A percentile compares a stretch with the other conserved stretches of the same genome.
Conservation (phyloP, 2,888 invertebrate genomes). For the Drosophila fulvimacula region DNA sequence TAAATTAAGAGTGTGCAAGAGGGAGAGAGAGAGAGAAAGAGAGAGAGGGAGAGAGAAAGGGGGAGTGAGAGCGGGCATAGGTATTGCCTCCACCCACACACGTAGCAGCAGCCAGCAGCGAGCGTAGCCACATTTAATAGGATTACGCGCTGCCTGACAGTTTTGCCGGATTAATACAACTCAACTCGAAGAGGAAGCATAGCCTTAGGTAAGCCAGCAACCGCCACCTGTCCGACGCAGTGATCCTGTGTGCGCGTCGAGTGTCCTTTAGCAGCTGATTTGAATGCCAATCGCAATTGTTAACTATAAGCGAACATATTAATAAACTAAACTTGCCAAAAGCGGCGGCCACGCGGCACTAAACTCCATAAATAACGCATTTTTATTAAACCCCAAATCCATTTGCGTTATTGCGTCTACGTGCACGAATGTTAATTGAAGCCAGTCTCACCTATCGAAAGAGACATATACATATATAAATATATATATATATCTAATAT, state of each 20-base stretch:
- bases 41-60: constrained; percentile 5
- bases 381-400: constrained; percentile 76
- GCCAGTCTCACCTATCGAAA: constrained; percentile 45
- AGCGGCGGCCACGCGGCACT: constrained; percentile 36
- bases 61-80: neutral
- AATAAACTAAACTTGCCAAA: constrained; percentile 59
- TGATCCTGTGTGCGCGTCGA: constrained; percentile 11
- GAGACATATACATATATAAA: constrained; percentile 8
- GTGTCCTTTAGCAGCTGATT: constrained; percentile 33
- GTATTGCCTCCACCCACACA: constrained; percentile 3
- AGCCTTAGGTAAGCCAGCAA: constrained; percentile 37
- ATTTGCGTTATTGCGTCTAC: constrained; percentile 79
- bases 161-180: constrained; percentile 57
- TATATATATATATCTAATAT: neutral
- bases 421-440: constrained; percentile 80
- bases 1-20: too few relatives aligned
- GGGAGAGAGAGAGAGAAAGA: constrained; percentile 6
- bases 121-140: constrained; percentile 67
- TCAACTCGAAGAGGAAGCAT: constrained; percentile 41
- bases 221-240: neutral
- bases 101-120: constrained; percentile 16
- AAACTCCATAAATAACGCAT: constrained; percentile 77
- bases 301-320: constrained; percentile 51
- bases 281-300: constrained; percentile 63
- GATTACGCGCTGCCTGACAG: constrained; percentile 69